phyloP scores from a whole-genome alignment of 2,113 vertebrate species.

The Trinectes maculatus region DNA sequence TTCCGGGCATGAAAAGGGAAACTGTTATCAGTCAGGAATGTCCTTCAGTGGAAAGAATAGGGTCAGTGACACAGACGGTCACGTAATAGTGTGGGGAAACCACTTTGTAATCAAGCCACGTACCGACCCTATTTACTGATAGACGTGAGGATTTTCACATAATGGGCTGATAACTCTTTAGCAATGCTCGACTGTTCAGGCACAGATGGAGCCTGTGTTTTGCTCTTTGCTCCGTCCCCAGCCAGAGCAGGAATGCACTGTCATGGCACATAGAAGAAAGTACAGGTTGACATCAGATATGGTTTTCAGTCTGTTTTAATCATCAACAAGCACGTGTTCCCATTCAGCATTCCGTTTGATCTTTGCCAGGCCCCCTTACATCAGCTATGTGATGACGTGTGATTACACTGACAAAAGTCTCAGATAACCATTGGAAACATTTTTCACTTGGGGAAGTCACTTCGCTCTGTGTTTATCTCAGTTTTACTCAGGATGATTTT shows the following conservation, averaged over 20 bases:
- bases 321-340: no score
- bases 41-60: not conserved
- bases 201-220: not conserved
- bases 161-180: slow-evolving; percentile 18
- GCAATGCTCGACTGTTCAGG: not conserved
- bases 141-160: slow-evolving; percentile 9
- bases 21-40: slow-evolving; percentile 10
- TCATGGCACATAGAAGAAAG: not conserved
- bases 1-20: not conserved
- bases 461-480: slow-evolving; percentile 14
- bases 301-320: slow-evolving; percentile 1
- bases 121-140: slow-evolving; percentile 21
- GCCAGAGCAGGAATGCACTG: slow-evolving; percentile 9
- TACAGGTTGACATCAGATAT: not conserved
- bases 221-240: not conserved
- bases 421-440: not conserved
- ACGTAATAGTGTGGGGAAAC: slow-evolving; percentile 13
- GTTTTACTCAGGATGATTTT: no score
- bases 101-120: not conserved
- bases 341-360: not conserved
- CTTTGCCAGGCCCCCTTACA: not conserved
- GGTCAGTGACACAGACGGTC: slow-evolving; percentile 20
- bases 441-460: not conserved
- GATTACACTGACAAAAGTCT: not conserved
- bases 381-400: not conserved